Base-by-base conservation (phyloP, 1,140 invertebrate genomes). In the Saccostrea echinata region DNA sequence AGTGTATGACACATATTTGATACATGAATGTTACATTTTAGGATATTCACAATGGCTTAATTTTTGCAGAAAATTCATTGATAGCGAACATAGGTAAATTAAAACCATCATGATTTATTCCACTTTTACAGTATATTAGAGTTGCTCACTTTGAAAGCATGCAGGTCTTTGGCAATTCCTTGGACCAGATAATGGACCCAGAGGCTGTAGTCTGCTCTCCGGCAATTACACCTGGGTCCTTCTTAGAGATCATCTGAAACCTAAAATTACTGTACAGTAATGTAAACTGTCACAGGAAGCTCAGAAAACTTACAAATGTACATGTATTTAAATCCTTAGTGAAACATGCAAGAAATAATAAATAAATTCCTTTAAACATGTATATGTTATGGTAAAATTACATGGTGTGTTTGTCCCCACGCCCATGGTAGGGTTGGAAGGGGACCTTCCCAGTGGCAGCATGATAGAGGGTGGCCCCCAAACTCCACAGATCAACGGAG, bases 401-500 rank as follows among this genome's bases (percentile, higher is more conserved):
- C 98, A 99, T 99, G 1, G 97, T 98, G 95, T 98, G 97, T 92
- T 98, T 98, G 94, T 99, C 99, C 91, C 97, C 97, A 16, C 98
- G 95, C 0, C 98, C 98, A 1, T 98, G 98, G 95, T 97, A 98
- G 0, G 98, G 98, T 80, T 95, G 96, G 93, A 99, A 99, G 8
- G 98, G 98, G 82, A 99, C 95, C 94, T 98, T 97, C 0, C 98
- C 98, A 1, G 98, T 99, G 0, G 98, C 98, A 6, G 99, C 98
- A 95, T 99, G 98, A 93, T 98, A 99, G 0, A 99, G 93, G 0
- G 98, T 99, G 0, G 99, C 98, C 61, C 98, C 98, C 91, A 99
- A 98, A 8, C 98, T 99, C 98, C 98, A 99, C 12, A 99, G 95
- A 95, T 99, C 98, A 35, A 96, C 98, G 64, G 98, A 98, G 0